Evolutionary conservation across 2,797 vertebrate genomes (phyloP).

Genomic region (Enteromius anoplus): DNA sequence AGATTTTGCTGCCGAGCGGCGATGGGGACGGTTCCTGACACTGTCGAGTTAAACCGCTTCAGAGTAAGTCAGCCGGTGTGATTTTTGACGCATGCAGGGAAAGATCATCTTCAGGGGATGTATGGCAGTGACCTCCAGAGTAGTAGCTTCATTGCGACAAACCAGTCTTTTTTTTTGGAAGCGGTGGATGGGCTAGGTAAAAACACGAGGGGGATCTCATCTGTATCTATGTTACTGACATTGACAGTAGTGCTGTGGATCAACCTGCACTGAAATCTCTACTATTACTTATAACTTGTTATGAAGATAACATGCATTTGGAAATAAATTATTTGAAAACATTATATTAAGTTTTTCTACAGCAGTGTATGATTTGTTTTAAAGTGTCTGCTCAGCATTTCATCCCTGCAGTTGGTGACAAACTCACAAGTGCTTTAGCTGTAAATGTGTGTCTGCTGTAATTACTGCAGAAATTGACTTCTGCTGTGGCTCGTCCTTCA

Average conservation of each 20-base stretch:
- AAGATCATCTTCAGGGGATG: slow-evolving; percentile 28
- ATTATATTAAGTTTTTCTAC: not conserved
- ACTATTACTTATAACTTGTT: not conserved
- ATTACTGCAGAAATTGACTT: slow-evolving; percentile 27
- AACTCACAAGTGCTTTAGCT: not conserved
- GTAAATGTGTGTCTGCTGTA: slow-evolving; percentile 43
- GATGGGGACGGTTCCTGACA: not conserved
- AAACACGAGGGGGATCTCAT: not conserved
- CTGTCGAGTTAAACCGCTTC: slow-evolving; percentile 33
- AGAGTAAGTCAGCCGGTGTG: slow-evolving; percentile 24
- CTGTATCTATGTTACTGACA: not conserved
- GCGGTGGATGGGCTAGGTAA: slow-evolving; percentile 43
- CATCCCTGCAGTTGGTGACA: not conserved
- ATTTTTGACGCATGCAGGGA: not conserved
- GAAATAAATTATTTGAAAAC: not conserved
- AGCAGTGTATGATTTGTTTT: not conserved
- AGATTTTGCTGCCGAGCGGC: slow-evolving; percentile 45
- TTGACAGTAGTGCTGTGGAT: not conserved
- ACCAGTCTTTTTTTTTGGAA: slow-evolving; percentile 32
- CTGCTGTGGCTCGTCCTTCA: slow-evolving; percentile 28
- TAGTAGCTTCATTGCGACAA: slow-evolving; percentile 56
- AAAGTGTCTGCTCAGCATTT: not conserved
- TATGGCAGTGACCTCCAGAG: slow-evolving; percentile 58
- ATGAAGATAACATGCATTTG: not conserved
- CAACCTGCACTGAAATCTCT: not conserved